Evolutionary conservation across 2,797 vertebrate genomes (phyloP), one percentile per base, ranked within the genome.

Genomic region (Urophycis tenuis): DNA sequence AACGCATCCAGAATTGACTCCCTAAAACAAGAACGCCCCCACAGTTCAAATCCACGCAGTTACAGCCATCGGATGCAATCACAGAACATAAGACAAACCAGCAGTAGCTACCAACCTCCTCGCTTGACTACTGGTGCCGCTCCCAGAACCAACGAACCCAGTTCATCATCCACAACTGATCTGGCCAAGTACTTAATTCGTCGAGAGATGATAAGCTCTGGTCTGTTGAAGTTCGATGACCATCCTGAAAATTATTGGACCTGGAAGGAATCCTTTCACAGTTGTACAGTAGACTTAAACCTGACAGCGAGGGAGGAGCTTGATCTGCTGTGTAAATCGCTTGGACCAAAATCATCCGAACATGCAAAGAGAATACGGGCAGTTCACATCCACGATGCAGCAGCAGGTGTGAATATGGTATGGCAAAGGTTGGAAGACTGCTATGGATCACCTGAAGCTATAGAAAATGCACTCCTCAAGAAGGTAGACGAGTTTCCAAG

Each of bases 301-400:
- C 29, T 41, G 9, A 11, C 39, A 77, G n/a, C n/a, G 11, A 33
- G 35, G 53, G 80, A 81, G 32, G 77, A 81, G 12, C 77, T 81
- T 36, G 79, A 81, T 69, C 49, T 75, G 2, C 45, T 77, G 33
- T 74, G 72, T 29, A 81, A 81, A 53, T 80, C 73, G 73, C 69
- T 77, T 17, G 76, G 79, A 1, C 75, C 64, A 41, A 17, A n/a
- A 53, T 81, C 69, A 1, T 78, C 41, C 17, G 76, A 75, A 11
- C 76, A 81, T 12, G 64, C 73, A 30, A n/a, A 31, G 8, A 77
- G 64, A 53, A 77, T 77, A 12, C 33, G 75, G 64, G 72, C 64
- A 31, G 72, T 60, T 6, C 39, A 79, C 33, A 76, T 79, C 72
- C 36, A 75, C n/a, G 72, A 72, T 29, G 3, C 30, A 32, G 7